Base-by-base conservation (phyloP, 2,888 invertebrate species). In the Pseudoips prasinana region DNA sequence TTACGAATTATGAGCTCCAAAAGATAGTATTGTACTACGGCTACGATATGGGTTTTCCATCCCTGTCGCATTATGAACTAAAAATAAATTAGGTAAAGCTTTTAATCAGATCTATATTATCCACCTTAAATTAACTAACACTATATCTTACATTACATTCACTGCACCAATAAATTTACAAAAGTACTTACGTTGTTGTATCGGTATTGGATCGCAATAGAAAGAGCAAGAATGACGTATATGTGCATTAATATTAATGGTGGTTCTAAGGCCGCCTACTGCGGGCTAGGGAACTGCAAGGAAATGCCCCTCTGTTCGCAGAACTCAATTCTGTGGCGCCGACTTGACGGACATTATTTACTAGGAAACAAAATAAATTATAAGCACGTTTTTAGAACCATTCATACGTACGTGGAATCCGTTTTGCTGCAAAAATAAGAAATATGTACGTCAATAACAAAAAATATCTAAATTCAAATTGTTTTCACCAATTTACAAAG, bases 281-380 rank as follows among this genome's bases (percentile, higher is more conserved):
- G 58, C 61, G 60, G 58, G 58, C 57, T 62, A 67, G 72, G 76
- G 69, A 62, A 67, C 68, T 73, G 74, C 75, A 79, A 79, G 81
- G 71, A 74, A 81, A 77, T 66, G 61, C 74, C 72, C 64, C 59
- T 47, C 55, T 46, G 51, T 86, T 86, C 86, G 72, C 60, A 63
- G 86, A 86, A 86, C 67, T 71, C 75, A 72, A 81, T 81, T 75
- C 69, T 57, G 58, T 60, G 83, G 82, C 83, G 82, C 77, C 81
- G 64, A 34, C 46, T 47, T 32, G 81, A 43, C 77, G 77, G 71
- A 60, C 68, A 64, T 64, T 69, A 67, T 64, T 68, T 79, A 72
- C 77, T 48, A 53, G 70, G 74, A 77, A 77, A 71, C 59, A 64
- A 71, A 78, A 81, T 81, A 77, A 78, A 76, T 81, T 78, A 77